These are phyloP conservation scores for Lycocerus yunnanus DNA, from an alignment of 2,888 invertebrate species.

Conservation along the genomic window DNA sequence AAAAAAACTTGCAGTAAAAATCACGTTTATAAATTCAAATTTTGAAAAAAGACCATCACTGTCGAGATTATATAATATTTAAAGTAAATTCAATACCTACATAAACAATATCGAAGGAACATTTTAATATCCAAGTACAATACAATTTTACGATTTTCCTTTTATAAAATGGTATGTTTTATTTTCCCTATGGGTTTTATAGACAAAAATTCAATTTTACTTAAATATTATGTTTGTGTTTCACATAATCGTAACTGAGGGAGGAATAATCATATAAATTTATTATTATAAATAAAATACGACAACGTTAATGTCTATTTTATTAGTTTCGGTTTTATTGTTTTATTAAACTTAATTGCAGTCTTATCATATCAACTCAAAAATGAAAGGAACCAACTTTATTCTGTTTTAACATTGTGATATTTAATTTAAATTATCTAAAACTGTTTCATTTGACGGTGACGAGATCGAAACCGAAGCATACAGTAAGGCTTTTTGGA, in stretches of 20 bases:
- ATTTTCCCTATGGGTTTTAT: constrained; percentile 21
- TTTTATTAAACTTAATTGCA: too few relatives aligned
- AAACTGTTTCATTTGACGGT: too few relatives aligned
- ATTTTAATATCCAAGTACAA: constrained; percentile 16
- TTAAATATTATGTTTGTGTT: constrained; percentile 10
- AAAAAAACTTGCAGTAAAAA: not conserved
- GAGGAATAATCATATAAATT: not conserved
- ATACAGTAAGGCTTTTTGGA: too few relatives aligned
- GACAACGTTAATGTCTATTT: not conserved
- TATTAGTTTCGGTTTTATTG: too few relatives aligned
- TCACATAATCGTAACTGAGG: not conserved
- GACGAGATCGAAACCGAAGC: too few relatives aligned
- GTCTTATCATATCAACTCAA: too few relatives aligned
- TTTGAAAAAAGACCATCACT: not conserved
- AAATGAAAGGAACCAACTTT: too few relatives aligned
- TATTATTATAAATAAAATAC: not conserved
- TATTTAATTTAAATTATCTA: too few relatives aligned
- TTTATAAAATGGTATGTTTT: constrained; percentile 18
- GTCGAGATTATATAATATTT: not conserved
- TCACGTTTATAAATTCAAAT: not conserved
- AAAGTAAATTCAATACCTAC: not conserved
- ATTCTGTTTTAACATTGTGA: too few relatives aligned
- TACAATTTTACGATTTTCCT: constrained; percentile 26
- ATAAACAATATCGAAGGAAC: constrained; percentile 7
- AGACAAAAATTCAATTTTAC: constrained; percentile 23